Base-by-base conservation (phyloP, 64 coral and sea anemone genomes). In the Actinia equina region DNA sequence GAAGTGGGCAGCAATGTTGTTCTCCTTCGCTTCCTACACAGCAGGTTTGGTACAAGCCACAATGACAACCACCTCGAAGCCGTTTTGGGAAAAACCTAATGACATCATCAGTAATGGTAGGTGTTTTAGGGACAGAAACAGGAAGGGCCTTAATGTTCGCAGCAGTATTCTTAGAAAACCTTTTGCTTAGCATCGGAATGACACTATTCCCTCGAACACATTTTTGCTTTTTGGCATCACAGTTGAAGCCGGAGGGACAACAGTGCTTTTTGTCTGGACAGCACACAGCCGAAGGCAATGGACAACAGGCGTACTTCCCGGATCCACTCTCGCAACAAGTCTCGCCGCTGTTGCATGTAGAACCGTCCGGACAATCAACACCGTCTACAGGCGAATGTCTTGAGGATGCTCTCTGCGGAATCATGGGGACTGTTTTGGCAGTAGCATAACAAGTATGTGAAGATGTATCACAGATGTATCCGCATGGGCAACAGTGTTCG, bases 211-310 rank as follows among this genome's bases (percentile, higher is more conserved):
- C 82, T 80, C 61, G 52, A 19, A 13, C 2, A 60, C 83, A 85
- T 60, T 63, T 27, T 4, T 85, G 26, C 17, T 23, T 59, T 44
- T 60, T 23, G 7, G 25, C 56, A 44, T 84, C 57, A 26, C 43
- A 92, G 30, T 57, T 92, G 69, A 92, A 98, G 23, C 92, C 92
- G 13, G 9, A 12, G 4, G 95, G 95, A 44, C 95, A 98, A 84
- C 95, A 98, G 61, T 92, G 92, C 59, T 82, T 3, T 17, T 82
- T 53, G 20, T 98, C 95, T 22, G 53, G 17, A 84, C 95, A 98
- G 77, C 95, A 98, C 63, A 98, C 95, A 30, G 95, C 95, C 23
- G 71, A 65, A 15, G 87, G 92, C 22, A 94, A 41, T 3, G 95
- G 92, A 84, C 95, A 98, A 83, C 95, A 98, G 7, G 83, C 86